Evolutionary conservation across 2,888 invertebrate species (phyloP).

Genomic region (Choreutis nemorana): DNA sequence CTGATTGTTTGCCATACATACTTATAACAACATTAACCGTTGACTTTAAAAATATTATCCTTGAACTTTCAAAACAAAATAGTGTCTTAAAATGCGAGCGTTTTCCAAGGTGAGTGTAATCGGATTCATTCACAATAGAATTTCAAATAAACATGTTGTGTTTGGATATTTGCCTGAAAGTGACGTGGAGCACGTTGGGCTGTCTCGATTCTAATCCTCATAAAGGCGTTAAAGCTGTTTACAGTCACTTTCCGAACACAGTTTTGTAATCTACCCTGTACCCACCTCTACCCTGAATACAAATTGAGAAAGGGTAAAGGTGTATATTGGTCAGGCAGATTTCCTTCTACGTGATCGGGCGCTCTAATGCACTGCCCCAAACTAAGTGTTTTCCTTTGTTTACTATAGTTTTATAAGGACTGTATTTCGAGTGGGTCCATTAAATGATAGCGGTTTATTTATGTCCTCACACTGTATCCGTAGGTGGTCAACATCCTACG

Average conservation of each 20-base stretch:
- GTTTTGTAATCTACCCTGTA: conserved; percentile 38
- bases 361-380: conserved; percentile 25
- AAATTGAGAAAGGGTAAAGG: conserved; percentile 42
- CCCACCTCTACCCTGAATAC: conserved; percentile 29
- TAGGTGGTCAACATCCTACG: too few species aligned
- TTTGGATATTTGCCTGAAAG: too few species aligned
- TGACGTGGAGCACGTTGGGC: neutral
- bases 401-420: neutral
- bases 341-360: conserved; percentile 40
- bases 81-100: too few species aligned
- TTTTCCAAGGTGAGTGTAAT: too few species aligned
- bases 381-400: neutral
- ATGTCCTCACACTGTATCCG: too few species aligned
- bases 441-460: neutral
- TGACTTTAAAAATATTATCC: too few species aligned
- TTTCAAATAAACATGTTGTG: too few species aligned
- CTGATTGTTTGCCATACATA: too few species aligned
- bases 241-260: conserved; percentile 30
- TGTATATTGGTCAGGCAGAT: conserved; percentile 50
- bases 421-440: neutral
- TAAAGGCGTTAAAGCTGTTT: conserved; percentile 37
- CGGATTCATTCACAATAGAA: too few species aligned
- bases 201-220: conserved; percentile 18
- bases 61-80: too few species aligned
- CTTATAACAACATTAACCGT: too few species aligned